Conservation (phyloP, 2,888 invertebrate species). For the Helicoverpa assulta region DNA sequence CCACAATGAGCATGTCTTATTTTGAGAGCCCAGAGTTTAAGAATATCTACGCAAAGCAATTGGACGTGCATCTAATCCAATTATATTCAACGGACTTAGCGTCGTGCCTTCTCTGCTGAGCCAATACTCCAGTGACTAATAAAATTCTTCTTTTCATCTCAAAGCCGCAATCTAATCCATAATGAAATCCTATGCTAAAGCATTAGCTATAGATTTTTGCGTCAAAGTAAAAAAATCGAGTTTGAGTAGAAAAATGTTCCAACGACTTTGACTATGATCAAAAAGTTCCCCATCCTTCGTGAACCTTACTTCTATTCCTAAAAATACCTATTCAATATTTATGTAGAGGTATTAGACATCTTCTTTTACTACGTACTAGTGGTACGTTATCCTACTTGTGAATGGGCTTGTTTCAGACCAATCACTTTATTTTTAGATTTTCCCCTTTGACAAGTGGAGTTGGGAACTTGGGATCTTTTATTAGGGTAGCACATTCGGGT, state of each 20-base stretch:
- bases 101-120: neutral
- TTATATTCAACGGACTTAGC: too few species aligned
- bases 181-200: neutral
- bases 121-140: neutral
- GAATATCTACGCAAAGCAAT: too few species aligned
- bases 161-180: neutral
- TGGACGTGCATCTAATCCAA: too few species aligned
- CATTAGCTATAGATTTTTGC: too few species aligned
- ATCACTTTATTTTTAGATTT: constrained; percentile 34
- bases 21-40: too few species aligned
- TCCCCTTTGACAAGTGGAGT: constrained; percentile 30
- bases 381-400: constrained; percentile 7
- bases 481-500: constrained; percentile 13
- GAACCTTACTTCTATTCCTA: too few species aligned
- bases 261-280: too few species aligned
- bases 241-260: too few species aligned
- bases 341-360: neutral
- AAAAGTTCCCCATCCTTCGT: too few species aligned
- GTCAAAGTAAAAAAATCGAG: too few species aligned
- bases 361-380: constrained; percentile 19
- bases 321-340: neutral
- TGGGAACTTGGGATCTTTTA: constrained; percentile 27
- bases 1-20: neutral
- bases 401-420: constrained; percentile 32
- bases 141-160: neutral